Base-by-base conservation (phyloP, 2,797 vertebrate species). In the Lindbergichthys nudifrons region DNA sequence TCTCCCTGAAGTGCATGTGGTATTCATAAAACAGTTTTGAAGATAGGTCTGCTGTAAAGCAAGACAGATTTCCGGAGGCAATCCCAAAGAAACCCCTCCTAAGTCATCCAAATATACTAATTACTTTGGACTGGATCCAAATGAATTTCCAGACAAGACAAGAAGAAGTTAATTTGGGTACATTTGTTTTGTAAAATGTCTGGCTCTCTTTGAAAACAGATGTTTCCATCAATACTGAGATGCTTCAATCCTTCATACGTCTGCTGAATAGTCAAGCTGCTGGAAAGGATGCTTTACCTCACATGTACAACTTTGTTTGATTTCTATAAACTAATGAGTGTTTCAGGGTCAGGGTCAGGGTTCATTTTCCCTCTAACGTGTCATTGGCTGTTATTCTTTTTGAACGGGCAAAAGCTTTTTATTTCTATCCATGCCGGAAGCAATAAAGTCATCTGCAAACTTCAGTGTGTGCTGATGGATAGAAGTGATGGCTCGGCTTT, bases 71-170 rank as follows among this genome's bases (percentile, higher is more conserved):
- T 63, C 39, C 46, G 45, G 15, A 52, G 14, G 13, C 46, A 42
- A 26, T 45, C 32, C 59, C 50, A 41, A 42, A 80, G 61, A 73
- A 79, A 83, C 53, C 78, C 64, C 64, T 77, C 53, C 46, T 53
- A 56, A 51, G 60, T 62, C 54, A 60, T 61, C 66, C 60, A 77
- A 72, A 79, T 74, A 54, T 65, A 70, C 54, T 77, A 80, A 85
- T 89, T 86, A 54, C 65, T 26, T 77, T 86, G 83, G 78, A 83
- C 47, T 51, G 41, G 39, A 51, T 69, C 67, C 82, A 81, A 75
- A 80, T 78, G 36, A 21, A 70, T 63, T 69, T 75, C 47, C 71
- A 53, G 57, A 65, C 65, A 65, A 75, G 45, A 54, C 73, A 77
- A 71, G n/a, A 73, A 58, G 51, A 73, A 53, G 60, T 77, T 73